These are phyloP conservation scores for Scortum barcoo DNA, from an alignment of 2,113 vertebrate genomes.

Conservation along the genomic window DNA sequence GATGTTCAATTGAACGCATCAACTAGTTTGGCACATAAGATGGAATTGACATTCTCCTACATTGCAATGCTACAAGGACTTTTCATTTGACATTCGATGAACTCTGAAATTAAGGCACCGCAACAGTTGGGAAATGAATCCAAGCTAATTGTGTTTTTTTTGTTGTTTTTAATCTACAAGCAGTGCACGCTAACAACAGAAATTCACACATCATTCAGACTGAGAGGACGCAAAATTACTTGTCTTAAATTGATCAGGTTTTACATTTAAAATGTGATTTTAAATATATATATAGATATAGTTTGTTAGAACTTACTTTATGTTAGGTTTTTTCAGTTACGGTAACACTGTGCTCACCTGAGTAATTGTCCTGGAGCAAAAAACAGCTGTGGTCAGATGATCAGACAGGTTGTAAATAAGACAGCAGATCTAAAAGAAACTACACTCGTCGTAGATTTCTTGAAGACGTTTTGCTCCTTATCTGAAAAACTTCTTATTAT, in stretches of 20 bases:
- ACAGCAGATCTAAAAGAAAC: background rate
- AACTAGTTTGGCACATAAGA: conserved; percentile 70
- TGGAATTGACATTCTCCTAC: conserved; percentile 57
- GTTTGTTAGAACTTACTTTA: too few relatives aligned
- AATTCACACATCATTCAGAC: background rate
- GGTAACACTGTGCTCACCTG: background rate
- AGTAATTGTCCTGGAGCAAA: background rate
- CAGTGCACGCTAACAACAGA: conserved; percentile 21
- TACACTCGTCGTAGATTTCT: background rate
- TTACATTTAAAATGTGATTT: background rate
- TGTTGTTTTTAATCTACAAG: background rate
- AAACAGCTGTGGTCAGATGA: background rate
- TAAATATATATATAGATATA: background rate
- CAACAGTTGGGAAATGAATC: conserved; percentile 57
- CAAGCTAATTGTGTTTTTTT: conserved; percentile 54
- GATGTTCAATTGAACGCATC: conserved; percentile 78
- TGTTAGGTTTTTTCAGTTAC: too few relatives aligned
- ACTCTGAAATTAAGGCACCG: conserved; percentile 69
- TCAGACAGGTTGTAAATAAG: too few relatives aligned
- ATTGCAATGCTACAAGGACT: conserved; percentile 74
- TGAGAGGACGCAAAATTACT: background rate
- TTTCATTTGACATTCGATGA: conserved; percentile 72
- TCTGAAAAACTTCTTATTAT: background rate
- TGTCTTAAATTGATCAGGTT: background rate
- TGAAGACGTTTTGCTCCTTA: background rate